phyloP scores from a whole-genome alignment of 1,140 invertebrate species.

The Aphaenogaster floridana region DNA sequence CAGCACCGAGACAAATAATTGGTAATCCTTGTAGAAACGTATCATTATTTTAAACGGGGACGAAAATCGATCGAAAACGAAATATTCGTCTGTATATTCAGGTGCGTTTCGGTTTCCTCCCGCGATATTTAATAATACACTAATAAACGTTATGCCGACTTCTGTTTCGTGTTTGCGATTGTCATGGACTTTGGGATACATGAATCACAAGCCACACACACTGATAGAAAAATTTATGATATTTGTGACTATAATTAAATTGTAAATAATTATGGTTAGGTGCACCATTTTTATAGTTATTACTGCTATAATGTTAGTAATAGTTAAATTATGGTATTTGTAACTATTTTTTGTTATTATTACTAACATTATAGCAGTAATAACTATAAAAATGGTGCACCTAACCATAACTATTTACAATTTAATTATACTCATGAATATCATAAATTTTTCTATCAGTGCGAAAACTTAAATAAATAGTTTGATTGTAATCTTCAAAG shows the following conservation, averaged over 20 bases:
- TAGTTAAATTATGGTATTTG: too few relatives aligned
- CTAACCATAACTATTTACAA: too few relatives aligned
- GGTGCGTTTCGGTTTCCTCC: not conserved
- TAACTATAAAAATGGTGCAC: too few relatives aligned
- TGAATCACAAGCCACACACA: not conserved
- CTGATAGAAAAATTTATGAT: too few relatives aligned
- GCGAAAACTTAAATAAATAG: not conserved
- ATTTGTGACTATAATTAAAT: too few relatives aligned
- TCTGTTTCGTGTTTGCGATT: constrained; percentile 5
- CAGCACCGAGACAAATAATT: constrained; percentile 34
- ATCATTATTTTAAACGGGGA: constrained; percentile 39
- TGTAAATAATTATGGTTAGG: too few relatives aligned
- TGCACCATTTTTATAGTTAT: too few relatives aligned
- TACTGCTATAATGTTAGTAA: too few relatives aligned
- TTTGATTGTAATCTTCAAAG: not conserved
- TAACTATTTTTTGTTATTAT: too few relatives aligned
- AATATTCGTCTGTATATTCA: constrained; percentile 13
- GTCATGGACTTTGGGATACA: not conserved
- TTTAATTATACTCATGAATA: too few relatives aligned
- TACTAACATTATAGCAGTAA: too few relatives aligned
- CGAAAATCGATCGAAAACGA: not conserved
- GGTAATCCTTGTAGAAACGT: not conserved
- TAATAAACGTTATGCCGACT: constrained; percentile 9
- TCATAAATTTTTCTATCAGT: too few relatives aligned
- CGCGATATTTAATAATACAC: constrained; percentile 19